A percentile compares a stretch with the other conserved stretches of the same genome.
phyloP scores from a whole-genome alignment of 2,888 invertebrate species.

The Disparrhopalites patrizii region DNA sequence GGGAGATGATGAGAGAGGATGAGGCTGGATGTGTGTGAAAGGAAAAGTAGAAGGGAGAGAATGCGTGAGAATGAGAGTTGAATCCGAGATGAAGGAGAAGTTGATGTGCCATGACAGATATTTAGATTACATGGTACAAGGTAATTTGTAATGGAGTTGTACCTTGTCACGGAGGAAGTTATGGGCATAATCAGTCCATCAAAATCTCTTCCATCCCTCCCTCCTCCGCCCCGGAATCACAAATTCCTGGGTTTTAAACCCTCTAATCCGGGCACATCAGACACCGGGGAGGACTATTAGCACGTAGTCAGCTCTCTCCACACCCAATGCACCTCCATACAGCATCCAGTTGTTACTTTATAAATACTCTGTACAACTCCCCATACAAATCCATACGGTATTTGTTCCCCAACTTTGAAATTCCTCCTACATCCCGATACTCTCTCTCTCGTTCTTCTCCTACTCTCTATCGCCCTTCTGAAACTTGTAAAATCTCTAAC shows the following conservation, averaged over 20 bases:
- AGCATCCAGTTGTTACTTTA: no score
- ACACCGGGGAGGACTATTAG: neutral
- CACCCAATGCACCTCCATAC: no score
- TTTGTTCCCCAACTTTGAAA: no score
- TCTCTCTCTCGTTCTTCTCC: neutral
- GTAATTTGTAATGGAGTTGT: neutral
- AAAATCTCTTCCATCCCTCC: neutral
- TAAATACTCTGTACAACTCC: neutral
- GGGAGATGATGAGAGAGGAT: no score
- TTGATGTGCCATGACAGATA: slow-evolving; percentile 4
- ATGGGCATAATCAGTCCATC: slow-evolving; percentile 8
- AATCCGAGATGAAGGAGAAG: neutral
- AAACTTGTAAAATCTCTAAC: no score
- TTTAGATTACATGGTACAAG: slow-evolving; percentile 7
- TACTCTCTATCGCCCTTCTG: no score
- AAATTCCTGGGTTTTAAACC: neutral
- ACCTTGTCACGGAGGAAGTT: neutral
- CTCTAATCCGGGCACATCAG: slow-evolving; percentile 5
- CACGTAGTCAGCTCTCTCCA: neutral
- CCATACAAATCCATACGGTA: neutral
- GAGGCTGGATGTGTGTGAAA: neutral
- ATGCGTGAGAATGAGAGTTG: neutral
- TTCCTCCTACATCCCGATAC: neutral
- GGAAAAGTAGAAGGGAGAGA: neutral
- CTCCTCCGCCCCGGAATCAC: slow-evolving; percentile 2